Conservation (phyloP, 2,888 invertebrate species). For the Pasiphila rectangulata region DNA sequence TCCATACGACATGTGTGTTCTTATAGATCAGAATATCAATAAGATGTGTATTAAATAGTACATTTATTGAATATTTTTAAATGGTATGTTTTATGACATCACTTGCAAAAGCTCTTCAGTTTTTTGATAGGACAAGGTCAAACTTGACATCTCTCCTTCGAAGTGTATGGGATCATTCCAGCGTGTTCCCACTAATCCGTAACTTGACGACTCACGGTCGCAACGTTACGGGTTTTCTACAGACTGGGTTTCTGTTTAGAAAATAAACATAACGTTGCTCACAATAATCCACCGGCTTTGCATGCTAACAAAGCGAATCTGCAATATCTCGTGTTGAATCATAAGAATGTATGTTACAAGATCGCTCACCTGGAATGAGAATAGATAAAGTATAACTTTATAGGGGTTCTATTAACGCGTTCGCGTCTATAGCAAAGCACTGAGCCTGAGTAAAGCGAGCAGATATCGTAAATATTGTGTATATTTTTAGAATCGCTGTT, state of each 20-base stretch:
- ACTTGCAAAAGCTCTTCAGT: too few species aligned
- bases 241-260: constrained; percentile 33
- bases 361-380: constrained; percentile 64
- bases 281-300: constrained; percentile 21
- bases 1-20: too few species aligned
- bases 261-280: constrained; percentile 31
- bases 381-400: constrained; percentile 62
- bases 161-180: constrained; percentile 53
- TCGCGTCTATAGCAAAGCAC: constrained; percentile 56
- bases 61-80: too few species aligned
- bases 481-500: constrained; percentile 7
- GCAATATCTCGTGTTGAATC: constrained; percentile 26
- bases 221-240: constrained; percentile 42
- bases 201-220: constrained; percentile 56
- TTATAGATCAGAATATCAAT: too few species aligned
- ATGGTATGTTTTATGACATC: too few species aligned
- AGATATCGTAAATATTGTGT: constrained; percentile 10
- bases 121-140: too few species aligned
- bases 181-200: constrained; percentile 65
- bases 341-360: constrained; percentile 49
- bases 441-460: constrained; percentile 20
- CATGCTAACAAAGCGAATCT: constrained; percentile 26
- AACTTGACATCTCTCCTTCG: constrained; percentile 55
- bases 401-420: too few species aligned
- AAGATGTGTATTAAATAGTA: too few species aligned